Conservation (phyloP, 2,888 invertebrate genomes). For the Athalia rosae region DNA sequence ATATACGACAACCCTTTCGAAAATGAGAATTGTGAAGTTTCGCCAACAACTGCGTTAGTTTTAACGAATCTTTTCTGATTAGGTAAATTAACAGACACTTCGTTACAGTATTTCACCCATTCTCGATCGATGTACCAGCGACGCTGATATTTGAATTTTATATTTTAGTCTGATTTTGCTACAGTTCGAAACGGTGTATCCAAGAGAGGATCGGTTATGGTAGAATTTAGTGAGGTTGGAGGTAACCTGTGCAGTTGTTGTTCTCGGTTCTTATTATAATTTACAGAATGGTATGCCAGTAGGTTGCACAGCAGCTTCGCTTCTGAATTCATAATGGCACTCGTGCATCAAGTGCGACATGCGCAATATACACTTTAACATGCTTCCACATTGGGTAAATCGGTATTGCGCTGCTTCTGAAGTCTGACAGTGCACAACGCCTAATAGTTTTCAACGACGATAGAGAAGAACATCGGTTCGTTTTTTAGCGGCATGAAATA, state of each 20-base stretch:
- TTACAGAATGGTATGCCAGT: constrained; percentile 1
- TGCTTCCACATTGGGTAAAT: constrained; percentile 13
- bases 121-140: not conserved
- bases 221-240: no score
- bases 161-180: no score
- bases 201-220: no score
- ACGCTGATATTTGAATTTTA: no score
- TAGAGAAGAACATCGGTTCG: constrained; percentile 14
- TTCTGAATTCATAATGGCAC: constrained; percentile 28
- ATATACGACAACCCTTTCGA: no score
- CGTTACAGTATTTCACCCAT: not conserved
- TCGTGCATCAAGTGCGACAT: constrained; percentile 32
- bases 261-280: constrained; percentile 5
- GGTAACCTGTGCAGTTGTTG: not conserved
- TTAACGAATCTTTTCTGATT: no score
- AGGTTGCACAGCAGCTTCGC: not conserved
- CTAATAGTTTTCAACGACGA: constrained; percentile 16
- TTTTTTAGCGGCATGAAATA: constrained; percentile 30
- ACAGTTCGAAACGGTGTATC: no score
- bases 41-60: no score
- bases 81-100: not conserved
- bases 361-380: constrained; percentile 23
- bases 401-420: constrained; percentile 28
- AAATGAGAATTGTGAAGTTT: no score
- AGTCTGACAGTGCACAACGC: constrained; percentile 19